Base-by-base conservation (phyloP, 1,140 invertebrate species). In the Oedothorax gibbosus region DNA sequence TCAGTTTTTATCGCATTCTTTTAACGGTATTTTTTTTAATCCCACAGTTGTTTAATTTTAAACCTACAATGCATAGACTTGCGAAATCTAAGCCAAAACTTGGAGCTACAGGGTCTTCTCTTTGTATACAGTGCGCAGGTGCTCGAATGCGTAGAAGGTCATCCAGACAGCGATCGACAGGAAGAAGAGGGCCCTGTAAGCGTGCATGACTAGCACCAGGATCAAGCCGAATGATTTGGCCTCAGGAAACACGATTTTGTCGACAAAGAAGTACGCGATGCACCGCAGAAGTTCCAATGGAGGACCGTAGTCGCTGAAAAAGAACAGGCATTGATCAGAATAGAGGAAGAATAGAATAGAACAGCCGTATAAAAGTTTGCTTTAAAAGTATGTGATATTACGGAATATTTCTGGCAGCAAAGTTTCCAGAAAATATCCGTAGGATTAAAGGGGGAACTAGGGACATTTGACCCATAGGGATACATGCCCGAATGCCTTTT, bases 241-340 rank as follows among this genome's bases (percentile, higher is more conserved):
- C 51, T 77, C 75, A 20, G 75, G 15, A 54, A 77, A 64, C 14
- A 77, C 8, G 14, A 77, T 50, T 77, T 51, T 77, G 60, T 77
- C 75, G 7, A 71, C 66, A n/a, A 81, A 21, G n/a, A 81, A 81
- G n/a, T 71, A 71, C 1, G 71, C 4, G 0, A 81, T 8, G 15
- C 78, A 81, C 35, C 78, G 49, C 0, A 71, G 8, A 14, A 71
- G 12, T 60, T 81, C 78, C 4, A 71, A 18, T 20, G 53, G 56
- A 14, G 78, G 78, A 7, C 66, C 78, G 60, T 81, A 81, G 11
- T 18, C 54, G 21, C 66, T 71, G 53, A 8, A 81, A 81, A 50
- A 50, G 0, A 62, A 62, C 12, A 62, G 57, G 57, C 12, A 62
- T 18, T 15, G 57, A 15, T 62, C 12, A 15, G 2, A 62, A 62